Conservation (phyloP, 2,888 invertebrate species). For the Acleris emargana region DNA sequence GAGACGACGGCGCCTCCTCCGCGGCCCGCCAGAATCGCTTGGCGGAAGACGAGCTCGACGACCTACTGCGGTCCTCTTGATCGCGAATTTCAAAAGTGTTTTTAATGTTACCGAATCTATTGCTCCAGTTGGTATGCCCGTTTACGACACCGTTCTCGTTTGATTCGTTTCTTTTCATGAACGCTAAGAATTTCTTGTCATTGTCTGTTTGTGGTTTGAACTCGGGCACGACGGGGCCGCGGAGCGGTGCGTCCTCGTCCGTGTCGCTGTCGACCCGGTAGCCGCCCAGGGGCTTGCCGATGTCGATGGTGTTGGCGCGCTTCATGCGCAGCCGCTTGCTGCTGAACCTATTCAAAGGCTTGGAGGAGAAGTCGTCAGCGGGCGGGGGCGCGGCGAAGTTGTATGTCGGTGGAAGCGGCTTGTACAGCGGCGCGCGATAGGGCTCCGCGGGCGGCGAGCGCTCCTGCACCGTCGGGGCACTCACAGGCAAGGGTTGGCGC, state of each 20-base stretch:
- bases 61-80: slow-evolving; percentile 62
- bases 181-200: slow-evolving; percentile 92
- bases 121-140: slow-evolving; percentile 88
- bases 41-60: slow-evolving; percentile 79
- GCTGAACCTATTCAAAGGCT: slow-evolving; percentile 75
- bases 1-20: slow-evolving; percentile 75
- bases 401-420: slow-evolving; percentile 72
- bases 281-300: slow-evolving; percentile 88
- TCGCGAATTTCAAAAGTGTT: slow-evolving; percentile 89
- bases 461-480: slow-evolving; percentile 43
- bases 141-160: slow-evolving; percentile 48
- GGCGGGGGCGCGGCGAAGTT: slow-evolving; percentile 70
- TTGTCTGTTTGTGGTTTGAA: slow-evolving; percentile 93
- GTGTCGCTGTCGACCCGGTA: slow-evolving; percentile 80
- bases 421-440: slow-evolving; percentile 59
- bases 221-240: slow-evolving; percentile 82
- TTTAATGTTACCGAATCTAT: slow-evolving; percentile 92
- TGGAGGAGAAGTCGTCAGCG: slow-evolving; percentile 65
- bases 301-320: slow-evolving; percentile 94
- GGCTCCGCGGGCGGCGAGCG: slow-evolving; percentile 53
- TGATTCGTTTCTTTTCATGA: slow-evolving; percentile 88
- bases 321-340: slow-evolving; percentile 91
- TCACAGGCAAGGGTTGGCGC: slow-evolving; percentile 30
- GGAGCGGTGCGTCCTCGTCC: slow-evolving; percentile 67
- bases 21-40: slow-evolving; percentile 85